Percentiles rank a stretch among this genome's conserved stretches.
Evolutionary conservation across 2,888 invertebrate species (phyloP).

Genomic region (Fabriciana adippe): DNA sequence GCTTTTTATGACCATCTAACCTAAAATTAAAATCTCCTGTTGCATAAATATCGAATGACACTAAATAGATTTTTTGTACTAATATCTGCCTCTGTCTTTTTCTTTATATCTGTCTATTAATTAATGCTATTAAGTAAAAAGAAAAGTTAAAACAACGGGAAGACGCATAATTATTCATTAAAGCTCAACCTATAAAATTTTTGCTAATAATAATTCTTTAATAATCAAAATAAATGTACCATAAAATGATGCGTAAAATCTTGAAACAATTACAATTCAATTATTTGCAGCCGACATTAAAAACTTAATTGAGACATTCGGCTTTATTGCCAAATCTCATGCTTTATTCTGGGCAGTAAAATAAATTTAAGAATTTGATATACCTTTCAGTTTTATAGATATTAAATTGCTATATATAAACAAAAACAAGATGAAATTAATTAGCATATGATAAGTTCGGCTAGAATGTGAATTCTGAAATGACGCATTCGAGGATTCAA

Average conservation of each 20-base stretch:
- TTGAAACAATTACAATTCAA: conserved; percentile 27
- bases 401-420: neutral
- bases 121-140: no score
- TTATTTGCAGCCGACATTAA: conserved; percentile 18
- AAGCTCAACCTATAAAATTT: neutral
- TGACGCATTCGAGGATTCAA: no score
- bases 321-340: conserved; percentile 4
- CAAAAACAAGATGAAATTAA: neutral
- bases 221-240: conserved; percentile 1
- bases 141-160: no score
- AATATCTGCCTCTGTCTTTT: neutral
- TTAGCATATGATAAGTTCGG: no score
- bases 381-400: conserved; percentile 8
- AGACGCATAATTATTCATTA: no score
- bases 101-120: no score
- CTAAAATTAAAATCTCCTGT: neutral
- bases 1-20: conserved; percentile 21
- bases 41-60: neutral
- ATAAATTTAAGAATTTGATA: neutral
- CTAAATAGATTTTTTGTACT: conserved; percentile 5
- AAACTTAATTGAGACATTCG: conserved; percentile 17
- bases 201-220: neutral
- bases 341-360: conserved; percentile 8
- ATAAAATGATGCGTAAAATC: conserved; percentile 20
- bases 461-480: no score